Evolutionary conservation across 2,888 invertebrate species (phyloP), one percentile per base, ranked within the genome.

Genomic region (Meliscaeva auricollis): DNA sequence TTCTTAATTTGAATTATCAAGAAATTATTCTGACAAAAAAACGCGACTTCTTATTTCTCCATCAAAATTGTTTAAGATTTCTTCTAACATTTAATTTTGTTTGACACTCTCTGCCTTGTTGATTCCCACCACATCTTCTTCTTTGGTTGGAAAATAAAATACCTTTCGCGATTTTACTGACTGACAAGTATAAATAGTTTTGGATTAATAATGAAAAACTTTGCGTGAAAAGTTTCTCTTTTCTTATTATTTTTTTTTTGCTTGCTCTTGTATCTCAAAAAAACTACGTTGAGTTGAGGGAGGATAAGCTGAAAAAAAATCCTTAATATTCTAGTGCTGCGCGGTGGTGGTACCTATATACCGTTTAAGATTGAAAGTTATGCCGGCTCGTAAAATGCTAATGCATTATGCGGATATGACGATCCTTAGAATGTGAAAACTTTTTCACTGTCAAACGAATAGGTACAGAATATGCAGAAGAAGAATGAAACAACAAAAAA

Each of bases 351-450:
- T n/a, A n/a, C n/a, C n/a, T 2, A 20, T 30, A n/a, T 22, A 44
- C 44, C 32, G 52, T 35, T 20, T 17, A 48, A 38, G 35, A 56
- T 54, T 64, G 38, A 64, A 70, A 72, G 64, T 30, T 50, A n/a
- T 22, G 26, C 66, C 50, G 26, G 11, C 26, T 58, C 26, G 38
- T 68, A 66, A 75, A 76, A 58, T 38, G 62, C 44, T 70, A 64
- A 70, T 64, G 77, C 77, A 78, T 46, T 15, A 46, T 46, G 13
- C 56, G 56, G 56, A 79, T 66, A 58, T 41, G 58, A 79, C 30
- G 56, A 48, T 50, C 48, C 50, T 6, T 52, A 38, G 64, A 79
- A 79, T 79, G 72, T 54, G 78, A 73, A 79, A 72, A 73, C n/a
- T 72, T 79, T 66, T 20, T 13, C 17, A 20, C 15, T 17, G 22